Evolutionary conservation across 2,888 invertebrate genomes (phyloP), one percentile per base, ranked within the genome.

Genomic region (Eulithis prunata): DNA sequence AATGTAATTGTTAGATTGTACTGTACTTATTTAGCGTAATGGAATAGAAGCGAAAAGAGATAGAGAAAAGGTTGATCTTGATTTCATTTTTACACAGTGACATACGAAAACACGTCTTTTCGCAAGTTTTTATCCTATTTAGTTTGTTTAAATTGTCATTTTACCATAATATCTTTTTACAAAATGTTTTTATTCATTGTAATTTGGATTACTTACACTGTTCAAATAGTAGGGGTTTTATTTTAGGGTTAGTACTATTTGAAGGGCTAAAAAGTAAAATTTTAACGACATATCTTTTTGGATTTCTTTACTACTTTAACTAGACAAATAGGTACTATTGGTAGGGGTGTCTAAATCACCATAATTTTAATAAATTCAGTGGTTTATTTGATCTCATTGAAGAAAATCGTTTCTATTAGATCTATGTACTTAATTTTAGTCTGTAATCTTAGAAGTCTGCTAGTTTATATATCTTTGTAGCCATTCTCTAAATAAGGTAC

Each of bases 301-400:
- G 49, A 49, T 21, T 21, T 49, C 4, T 49, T 49, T 49, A 49
- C 21, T 47, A n/a, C 21, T 3, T 32, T 36, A 36, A 32, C n/a
- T 53, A n/a, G 32, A 52, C 21, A 47, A 4, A 46, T 28, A 32
- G 32, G 11, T 51, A 10, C 4, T 28, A 49, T 21, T 28, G 21
- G 32, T 52, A 52, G 51, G 32, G 4, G 28, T 54, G 14, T 54
- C 2, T 38, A 14, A 10, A 41, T 41, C 7, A 53, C 47, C 41
- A 65, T 57, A 38, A 13, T 61, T 21, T 56, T 66, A 57, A 14
- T 51, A 47, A n/a, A 58, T 55, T 62, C 62, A 66, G 70, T 68
- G 71, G 73, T 80, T 73, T 76, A 71, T 71, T 66, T 78, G 81
- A 81, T 81, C 81, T 81, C 81, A 80, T 66, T 76, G 72, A 71